A percentile compares a stretch with the other conserved stretches of the same genome.
These are phyloP conservation scores for Antechinus flavipes DNA, from an alignment of 2,113 vertebrate species.

Conservation along the genomic window DNA sequence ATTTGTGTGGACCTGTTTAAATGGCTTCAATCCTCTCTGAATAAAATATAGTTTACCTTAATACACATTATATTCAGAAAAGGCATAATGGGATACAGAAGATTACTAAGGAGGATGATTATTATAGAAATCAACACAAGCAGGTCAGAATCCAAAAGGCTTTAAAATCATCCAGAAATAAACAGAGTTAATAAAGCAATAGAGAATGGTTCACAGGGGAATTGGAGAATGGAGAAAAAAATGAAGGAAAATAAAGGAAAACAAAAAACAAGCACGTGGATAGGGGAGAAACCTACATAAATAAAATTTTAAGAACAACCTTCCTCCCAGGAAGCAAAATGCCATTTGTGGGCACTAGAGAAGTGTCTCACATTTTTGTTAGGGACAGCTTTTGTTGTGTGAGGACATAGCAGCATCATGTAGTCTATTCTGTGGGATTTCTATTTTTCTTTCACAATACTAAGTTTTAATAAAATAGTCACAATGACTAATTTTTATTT, in stretches of 20 bases:
- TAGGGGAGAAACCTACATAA: neutral
- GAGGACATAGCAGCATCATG: too few species aligned
- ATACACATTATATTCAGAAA: neutral
- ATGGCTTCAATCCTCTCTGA: neutral
- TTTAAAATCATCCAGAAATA: neutral
- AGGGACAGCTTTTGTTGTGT: constrained; percentile 7
- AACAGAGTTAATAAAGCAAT: neutral
- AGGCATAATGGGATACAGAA: too few species aligned
- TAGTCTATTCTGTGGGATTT: neutral
- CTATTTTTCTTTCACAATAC: neutral
- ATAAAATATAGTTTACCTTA: neutral
- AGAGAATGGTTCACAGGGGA: constrained; percentile 33
- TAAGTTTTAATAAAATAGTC: neutral
- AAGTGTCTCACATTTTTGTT: constrained; percentile 35
- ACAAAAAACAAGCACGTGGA: neutral
- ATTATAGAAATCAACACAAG: neutral
- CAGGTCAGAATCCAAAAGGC: neutral
- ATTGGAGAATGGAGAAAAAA: neutral
- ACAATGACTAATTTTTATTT: too few species aligned
- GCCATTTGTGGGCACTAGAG: constrained; percentile 4
- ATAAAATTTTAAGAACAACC: neutral
- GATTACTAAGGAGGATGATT: neutral
- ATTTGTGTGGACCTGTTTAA: neutral
- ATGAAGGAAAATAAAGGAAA: constrained; percentile 15
- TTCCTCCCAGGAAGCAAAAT: neutral